A percentile compares a stretch with the other conserved stretches of the same genome.
Evolutionary conservation across 2,888 invertebrate genomes (phyloP).

Genomic region (Bembecia ichneumoniformis): DNA sequence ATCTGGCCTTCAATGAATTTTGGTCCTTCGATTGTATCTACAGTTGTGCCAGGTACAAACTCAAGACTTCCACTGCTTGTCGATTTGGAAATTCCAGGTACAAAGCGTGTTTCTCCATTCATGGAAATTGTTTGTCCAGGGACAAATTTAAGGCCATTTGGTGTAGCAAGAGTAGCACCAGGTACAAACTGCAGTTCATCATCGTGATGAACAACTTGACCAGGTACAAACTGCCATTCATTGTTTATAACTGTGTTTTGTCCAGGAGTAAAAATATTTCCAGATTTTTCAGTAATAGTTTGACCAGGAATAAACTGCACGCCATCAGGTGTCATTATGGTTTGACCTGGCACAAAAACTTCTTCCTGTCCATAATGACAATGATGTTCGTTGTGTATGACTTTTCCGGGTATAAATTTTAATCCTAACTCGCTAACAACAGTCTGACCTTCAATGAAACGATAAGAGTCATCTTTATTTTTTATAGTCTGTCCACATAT

Average conservation of each 20-base stretch:
- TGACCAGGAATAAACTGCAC: conserved; percentile 77
- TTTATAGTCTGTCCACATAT: conserved; percentile 76
- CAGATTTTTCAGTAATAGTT: conserved; percentile 63
- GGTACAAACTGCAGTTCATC: conserved; percentile 73
- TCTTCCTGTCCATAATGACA: conserved; percentile 40
- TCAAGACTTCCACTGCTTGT: conserved; percentile 47
- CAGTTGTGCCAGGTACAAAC: conserved; percentile 75
- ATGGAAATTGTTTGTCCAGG: conserved; percentile 74
- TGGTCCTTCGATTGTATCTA: conserved; percentile 75
- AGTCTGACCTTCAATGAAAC: conserved; percentile 76
- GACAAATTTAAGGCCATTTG: conserved; percentile 75
- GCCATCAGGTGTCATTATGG: conserved; percentile 72
- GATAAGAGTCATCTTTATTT: conserved; percentile 65
- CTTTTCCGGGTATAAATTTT: conserved; percentile 75
- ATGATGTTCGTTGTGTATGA: conserved; percentile 35
- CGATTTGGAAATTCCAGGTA: conserved; percentile 72
- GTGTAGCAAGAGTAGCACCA: conserved; percentile 75
- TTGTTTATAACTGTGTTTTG: conserved; percentile 69
- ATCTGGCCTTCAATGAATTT: conserved; percentile 79
- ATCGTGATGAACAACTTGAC: conserved; percentile 73
- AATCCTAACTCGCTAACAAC: conserved; percentile 74
- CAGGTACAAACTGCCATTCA: conserved; percentile 77
- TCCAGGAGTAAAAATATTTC: conserved; percentile 75
- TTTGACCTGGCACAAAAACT: conserved; percentile 75
- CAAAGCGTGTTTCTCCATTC: conserved; percentile 69